Percentiles rank a stretch among this genome's conserved stretches.
Evolutionary conservation across 2,888 invertebrate species (phyloP).

Genomic region (Lasioglossum oenotherae): DNA sequence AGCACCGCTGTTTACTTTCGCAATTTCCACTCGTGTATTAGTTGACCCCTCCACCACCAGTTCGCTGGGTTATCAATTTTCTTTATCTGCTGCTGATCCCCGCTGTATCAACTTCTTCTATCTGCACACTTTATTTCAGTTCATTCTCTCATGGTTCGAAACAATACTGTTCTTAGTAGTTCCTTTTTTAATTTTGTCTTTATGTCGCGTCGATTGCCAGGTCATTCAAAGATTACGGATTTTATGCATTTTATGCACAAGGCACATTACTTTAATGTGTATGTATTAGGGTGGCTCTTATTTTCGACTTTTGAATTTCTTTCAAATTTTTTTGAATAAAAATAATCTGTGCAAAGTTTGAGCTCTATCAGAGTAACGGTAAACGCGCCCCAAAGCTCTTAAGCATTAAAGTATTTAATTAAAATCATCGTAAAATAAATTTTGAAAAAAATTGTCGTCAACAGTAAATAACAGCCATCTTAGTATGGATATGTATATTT

Average conservation of each 20-base stretch:
- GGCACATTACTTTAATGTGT: too few relatives aligned
- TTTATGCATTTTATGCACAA: background rate
- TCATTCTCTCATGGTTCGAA: background rate
- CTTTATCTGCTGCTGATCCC: background rate
- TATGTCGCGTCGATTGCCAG: background rate
- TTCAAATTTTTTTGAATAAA: too few relatives aligned
- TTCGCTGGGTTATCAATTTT: conserved; percentile 7
- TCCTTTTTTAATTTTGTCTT: background rate
- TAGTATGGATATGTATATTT: too few relatives aligned
- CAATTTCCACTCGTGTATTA: background rate
- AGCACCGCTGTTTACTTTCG: background rate
- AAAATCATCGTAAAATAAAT: too few relatives aligned
- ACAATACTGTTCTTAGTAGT: background rate
- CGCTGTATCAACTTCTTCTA: background rate
- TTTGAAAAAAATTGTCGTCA: too few relatives aligned
- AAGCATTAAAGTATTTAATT: too few relatives aligned
- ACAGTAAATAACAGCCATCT: too few relatives aligned
- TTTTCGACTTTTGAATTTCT: too few relatives aligned
- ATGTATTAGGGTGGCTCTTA: too few relatives aligned
- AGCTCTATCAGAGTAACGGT: too few relatives aligned
- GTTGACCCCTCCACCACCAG: background rate
- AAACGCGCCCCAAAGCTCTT: too few relatives aligned
- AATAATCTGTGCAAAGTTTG: too few relatives aligned
- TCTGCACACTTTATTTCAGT: background rate
- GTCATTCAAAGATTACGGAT: background rate